A percentile compares a stretch with the other conserved stretches of the same genome.
These are phyloP conservation scores for Ommatoiulus sabulosus DNA, from an alignment of 2,888 invertebrate genomes.

Conservation along the genomic window DNA sequence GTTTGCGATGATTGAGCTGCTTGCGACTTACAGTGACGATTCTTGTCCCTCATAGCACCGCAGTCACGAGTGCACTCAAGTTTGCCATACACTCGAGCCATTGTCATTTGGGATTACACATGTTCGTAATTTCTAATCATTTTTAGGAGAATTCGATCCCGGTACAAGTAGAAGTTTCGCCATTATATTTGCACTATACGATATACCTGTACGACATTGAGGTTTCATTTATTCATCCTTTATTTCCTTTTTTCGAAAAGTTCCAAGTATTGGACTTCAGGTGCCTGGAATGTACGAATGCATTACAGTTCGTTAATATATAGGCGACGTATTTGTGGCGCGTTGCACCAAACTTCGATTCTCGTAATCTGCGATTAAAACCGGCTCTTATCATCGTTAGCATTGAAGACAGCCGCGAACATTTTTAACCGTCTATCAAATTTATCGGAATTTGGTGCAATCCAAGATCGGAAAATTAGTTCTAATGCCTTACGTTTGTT, in stretches of 20 bases:
- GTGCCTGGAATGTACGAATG: neutral
- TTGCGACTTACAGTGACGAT: neutral
- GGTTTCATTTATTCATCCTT: neutral
- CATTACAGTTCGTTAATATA: neutral
- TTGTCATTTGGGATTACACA: neutral
- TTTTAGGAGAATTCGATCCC: neutral
- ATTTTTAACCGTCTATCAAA: too few species aligned
- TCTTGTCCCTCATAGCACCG: neutral
- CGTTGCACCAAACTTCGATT: neutral
- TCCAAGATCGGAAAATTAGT: neutral
- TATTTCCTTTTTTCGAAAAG: neutral
- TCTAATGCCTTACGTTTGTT: neutral
- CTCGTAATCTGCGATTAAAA: too few species aligned
- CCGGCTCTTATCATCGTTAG: too few species aligned
- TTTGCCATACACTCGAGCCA: neutral
- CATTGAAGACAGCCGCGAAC: too few species aligned
- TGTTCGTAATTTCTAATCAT: neutral
- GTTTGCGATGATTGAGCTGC: too few species aligned
- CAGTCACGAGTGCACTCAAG: neutral
- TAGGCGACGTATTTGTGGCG: too few species aligned
- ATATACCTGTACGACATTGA: too few species aligned
- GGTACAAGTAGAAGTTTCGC: neutral
- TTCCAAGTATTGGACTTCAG: neutral
- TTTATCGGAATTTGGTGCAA: too few species aligned
- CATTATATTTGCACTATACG: neutral